These are phyloP conservation scores for Volucella inanis DNA, from an alignment of 2,888 invertebrate species.

Conservation along the genomic window DNA sequence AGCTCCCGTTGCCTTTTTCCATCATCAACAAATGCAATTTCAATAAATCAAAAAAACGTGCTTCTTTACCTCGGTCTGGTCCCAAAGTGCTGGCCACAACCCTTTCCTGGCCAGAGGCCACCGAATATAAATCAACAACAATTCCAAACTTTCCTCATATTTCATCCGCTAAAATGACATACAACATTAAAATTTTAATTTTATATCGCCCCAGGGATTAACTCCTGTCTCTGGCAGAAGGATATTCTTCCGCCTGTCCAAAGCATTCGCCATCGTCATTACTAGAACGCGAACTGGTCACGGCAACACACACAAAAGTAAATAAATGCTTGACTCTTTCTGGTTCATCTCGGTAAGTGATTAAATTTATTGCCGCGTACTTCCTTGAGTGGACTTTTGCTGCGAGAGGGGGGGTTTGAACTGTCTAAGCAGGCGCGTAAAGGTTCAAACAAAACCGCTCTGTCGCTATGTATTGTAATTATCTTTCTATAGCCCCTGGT, in stretches of 20 bases:
- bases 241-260: constrained; percentile 55
- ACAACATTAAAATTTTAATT: constrained; percentile 74
- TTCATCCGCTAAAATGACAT: constrained; percentile 72
- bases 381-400: background rate
- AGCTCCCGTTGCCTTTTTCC: background rate
- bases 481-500: constrained; percentile 45
- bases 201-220: constrained; percentile 72
- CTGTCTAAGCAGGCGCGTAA: constrained; percentile 48
- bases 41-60: constrained; percentile 68
- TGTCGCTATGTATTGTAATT: constrained; percentile 47
- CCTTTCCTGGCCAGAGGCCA: constrained; percentile 61
- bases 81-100: constrained; percentile 29
- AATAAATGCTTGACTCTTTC: constrained; percentile 54
- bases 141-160: constrained; percentile 70
- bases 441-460: constrained; percentile 51
- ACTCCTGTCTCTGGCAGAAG: constrained; percentile 60
- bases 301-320: constrained; percentile 4
- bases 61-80: constrained; percentile 35
- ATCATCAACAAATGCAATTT: constrained; percentile 63
- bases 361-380: constrained; percentile 68
- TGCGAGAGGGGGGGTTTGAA: background rate
- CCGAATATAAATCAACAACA: constrained; percentile 71
- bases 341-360: constrained; percentile 66
- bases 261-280: constrained; percentile 18
- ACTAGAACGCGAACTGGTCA: constrained; percentile 6